phyloP scores from a whole-genome alignment of 2,888 invertebrate genomes.

The Barypeithes pellucidus region DNA sequence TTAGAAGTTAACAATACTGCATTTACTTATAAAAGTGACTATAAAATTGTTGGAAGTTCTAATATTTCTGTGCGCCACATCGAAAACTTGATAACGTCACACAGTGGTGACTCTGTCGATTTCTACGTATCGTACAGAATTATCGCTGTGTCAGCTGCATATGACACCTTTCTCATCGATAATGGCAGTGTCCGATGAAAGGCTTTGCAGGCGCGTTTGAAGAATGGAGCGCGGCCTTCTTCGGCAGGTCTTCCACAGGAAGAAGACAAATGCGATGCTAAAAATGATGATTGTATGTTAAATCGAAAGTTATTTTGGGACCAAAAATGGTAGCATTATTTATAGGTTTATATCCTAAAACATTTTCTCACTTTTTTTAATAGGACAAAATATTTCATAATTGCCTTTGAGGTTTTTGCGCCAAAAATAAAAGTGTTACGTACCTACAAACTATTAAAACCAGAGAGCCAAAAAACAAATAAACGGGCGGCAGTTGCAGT shows the following conservation, averaged over 20 bases:
- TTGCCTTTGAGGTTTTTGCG: too few species aligned
- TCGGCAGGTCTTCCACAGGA: slow-evolving; percentile 69
- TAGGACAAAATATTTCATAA: too few species aligned
- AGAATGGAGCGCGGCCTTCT: slow-evolving; percentile 83
- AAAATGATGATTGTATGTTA: too few species aligned
- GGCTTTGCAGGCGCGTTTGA: slow-evolving; percentile 85
- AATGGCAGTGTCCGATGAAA: slow-evolving; percentile 89
- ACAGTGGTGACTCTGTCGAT: slow-evolving; percentile 93
- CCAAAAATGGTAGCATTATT: not conserved
- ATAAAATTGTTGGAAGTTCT: slow-evolving; percentile 61
- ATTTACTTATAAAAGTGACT: not conserved
- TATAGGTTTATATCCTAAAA: too few species aligned
- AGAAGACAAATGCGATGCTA: slow-evolving; percentile 43
- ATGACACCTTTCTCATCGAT: slow-evolving; percentile 91
- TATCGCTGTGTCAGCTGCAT: slow-evolving; percentile 94
- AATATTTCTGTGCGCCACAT: slow-evolving; percentile 56
- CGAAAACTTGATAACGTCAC: slow-evolving; percentile 74
- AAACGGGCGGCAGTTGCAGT: slow-evolving; percentile 83
- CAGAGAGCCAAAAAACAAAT: slow-evolving; percentile 74
- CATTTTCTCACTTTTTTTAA: too few species aligned
- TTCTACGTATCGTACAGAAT: slow-evolving; percentile 94
- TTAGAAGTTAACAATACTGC: not conserved
- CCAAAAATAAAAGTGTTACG: too few species aligned
- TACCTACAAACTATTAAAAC: slow-evolving; percentile 67
- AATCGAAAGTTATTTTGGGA: not conserved